phyloP scores from a whole-genome alignment of 1,140 invertebrate species.

The Halictus rubicundus region DNA sequence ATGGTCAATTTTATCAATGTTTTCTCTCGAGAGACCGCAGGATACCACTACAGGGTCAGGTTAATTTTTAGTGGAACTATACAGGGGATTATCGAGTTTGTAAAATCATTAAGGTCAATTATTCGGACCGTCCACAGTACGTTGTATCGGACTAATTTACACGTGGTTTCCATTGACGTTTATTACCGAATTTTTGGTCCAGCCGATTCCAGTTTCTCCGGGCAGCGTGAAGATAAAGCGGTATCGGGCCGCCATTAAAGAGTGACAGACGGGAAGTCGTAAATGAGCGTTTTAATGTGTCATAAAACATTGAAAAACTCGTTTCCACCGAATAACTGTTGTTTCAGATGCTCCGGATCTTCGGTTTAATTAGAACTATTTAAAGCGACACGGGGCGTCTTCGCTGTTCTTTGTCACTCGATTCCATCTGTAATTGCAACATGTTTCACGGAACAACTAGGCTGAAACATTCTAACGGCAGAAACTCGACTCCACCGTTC shows the following conservation, averaged over 20 bases:
- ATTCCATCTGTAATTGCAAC: no score
- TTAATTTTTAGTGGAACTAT: no score
- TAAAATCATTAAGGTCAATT: background rate
- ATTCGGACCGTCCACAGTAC: background rate
- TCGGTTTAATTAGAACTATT: background rate
- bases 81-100: no score
- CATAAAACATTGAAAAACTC: conserved; percentile 3
- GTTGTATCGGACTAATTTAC: background rate
- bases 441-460: no score
- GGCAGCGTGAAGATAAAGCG: background rate
- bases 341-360: background rate
- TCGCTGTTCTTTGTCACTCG: background rate
- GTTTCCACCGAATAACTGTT: background rate
- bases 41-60: no score
- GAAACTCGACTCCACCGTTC: no score
- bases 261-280: conserved; percentile 6
- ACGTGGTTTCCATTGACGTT: background rate
- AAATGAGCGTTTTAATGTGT: background rate
- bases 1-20: no score
- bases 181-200: background rate
- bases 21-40: no score
- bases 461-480: no score
- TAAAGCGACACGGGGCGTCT: background rate
- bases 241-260: background rate
- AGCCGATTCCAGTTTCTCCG: background rate